Conservation (phyloP, 2,797 vertebrate genomes). For the Phrynocephalus guinanensis region DNA sequence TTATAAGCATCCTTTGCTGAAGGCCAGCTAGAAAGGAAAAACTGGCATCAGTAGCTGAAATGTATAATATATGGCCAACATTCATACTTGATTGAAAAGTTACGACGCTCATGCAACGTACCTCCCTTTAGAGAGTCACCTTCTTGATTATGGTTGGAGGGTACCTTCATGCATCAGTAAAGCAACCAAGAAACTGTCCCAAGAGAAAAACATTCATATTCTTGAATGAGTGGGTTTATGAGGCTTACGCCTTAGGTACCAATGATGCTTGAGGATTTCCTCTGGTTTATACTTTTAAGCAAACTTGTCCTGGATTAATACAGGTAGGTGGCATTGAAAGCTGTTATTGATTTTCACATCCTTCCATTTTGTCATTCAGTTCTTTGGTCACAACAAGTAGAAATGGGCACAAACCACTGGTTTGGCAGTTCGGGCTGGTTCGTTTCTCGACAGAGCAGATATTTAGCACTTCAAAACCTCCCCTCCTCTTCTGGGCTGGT, state of each 20-base stretch:
- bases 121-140: neutral
- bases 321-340: neutral
- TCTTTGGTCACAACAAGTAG: too few relatives aligned
- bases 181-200: conserved; percentile 2
- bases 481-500: too few relatives aligned
- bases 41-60: neutral
- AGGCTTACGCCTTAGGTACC: neutral
- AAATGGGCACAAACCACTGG: too few relatives aligned
- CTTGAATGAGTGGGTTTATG: neutral
- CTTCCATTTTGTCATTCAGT: neutral
- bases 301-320: neutral
- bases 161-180: neutral
- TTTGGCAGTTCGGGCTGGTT: too few relatives aligned
- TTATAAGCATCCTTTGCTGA: conserved; percentile 23
- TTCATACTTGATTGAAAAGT: conserved; percentile 3
- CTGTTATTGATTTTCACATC: neutral
- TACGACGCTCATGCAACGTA: conserved; percentile 4
- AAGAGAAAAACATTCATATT: neutral
- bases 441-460: too few relatives aligned
- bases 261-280: neutral
- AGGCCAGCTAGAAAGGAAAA: conserved; percentile 31
- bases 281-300: neutral
- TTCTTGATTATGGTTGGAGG: conserved; percentile 1
- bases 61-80: neutral
- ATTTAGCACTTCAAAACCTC: too few relatives aligned